Conservation (phyloP, 2,113 vertebrate genomes). For the Toxostoma redivivum region DNA sequence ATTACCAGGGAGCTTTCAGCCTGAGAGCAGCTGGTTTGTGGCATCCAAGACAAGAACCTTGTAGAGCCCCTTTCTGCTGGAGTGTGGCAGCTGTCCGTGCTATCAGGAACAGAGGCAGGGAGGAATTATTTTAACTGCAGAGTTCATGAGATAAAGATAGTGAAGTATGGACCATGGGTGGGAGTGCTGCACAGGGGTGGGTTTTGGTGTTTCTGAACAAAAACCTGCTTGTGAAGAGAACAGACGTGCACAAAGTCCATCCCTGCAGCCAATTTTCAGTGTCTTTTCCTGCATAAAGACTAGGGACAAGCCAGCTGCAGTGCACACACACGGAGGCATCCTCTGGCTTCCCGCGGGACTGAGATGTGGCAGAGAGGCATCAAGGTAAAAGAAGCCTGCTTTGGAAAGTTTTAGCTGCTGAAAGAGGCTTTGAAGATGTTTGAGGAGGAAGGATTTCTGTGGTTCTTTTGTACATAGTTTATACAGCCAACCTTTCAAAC, state of each 20-base stretch:
- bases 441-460: neutral
- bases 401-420: neutral
- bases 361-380: neutral
- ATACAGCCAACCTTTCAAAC: constrained; percentile 38
- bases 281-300: neutral
- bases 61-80: neutral
- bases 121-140: neutral
- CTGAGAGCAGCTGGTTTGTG: neutral
- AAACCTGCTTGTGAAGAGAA: neutral
- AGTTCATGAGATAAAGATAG: neutral
- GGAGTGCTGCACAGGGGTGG: neutral
- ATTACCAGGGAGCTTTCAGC: neutral
- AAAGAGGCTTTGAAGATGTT: neutral
- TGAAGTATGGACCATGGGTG: neutral
- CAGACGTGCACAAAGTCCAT: neutral
- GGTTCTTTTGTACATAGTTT: constrained; percentile 26
- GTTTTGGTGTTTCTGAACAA: constrained; percentile 24
- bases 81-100: neutral
- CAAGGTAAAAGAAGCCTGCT: neutral
- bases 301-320: neutral
- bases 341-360: neutral
- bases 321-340: neutral
- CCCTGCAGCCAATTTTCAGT: neutral
- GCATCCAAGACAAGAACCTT: neutral
- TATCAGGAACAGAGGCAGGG: neutral